These are phyloP conservation scores for Ditylenchus dipsaci DNA, from an alignment of 1,140 invertebrate species.

Conservation along the genomic window DNA sequence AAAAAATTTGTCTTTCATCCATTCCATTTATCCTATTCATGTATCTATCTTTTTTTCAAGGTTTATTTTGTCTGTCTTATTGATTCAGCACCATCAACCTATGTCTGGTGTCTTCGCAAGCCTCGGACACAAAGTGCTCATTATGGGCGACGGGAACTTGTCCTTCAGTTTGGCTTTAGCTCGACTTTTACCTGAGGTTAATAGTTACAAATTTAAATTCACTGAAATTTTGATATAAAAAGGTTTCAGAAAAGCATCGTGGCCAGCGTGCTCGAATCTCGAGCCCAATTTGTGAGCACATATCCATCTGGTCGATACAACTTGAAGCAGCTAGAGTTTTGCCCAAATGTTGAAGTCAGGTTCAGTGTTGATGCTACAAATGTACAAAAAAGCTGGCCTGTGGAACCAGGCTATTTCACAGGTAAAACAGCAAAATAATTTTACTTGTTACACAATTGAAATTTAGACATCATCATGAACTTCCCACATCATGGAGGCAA, in stretches of 20 bases:
- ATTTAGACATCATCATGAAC: conserved; percentile 43
- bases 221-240: no score
- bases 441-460: not conserved
- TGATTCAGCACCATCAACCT: no score
- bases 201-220: no score
- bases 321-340: conserved; percentile 13
- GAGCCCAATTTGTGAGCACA: conserved; percentile 32
- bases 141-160: conserved; percentile 51
- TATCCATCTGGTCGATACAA: conserved; percentile 26
- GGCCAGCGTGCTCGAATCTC: conserved; percentile 41
- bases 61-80: not conserved
- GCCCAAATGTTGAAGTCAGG: conserved; percentile 23
- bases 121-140: conserved; percentile 18
- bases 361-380: conserved; percentile 47
- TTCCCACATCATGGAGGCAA: conserved; percentile 53
- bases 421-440: no score
- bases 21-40: not conserved
- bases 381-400: no score
- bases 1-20: not conserved
- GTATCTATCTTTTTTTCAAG: not conserved
- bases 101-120: no score
- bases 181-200: conserved; percentile 2
- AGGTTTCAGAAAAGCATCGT: conserved; percentile 12
- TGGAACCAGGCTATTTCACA: no score
- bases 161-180: conserved; percentile 41